Conservation (phyloP, 1,140 invertebrate species). For the Tetramorium simillimum region DNA sequence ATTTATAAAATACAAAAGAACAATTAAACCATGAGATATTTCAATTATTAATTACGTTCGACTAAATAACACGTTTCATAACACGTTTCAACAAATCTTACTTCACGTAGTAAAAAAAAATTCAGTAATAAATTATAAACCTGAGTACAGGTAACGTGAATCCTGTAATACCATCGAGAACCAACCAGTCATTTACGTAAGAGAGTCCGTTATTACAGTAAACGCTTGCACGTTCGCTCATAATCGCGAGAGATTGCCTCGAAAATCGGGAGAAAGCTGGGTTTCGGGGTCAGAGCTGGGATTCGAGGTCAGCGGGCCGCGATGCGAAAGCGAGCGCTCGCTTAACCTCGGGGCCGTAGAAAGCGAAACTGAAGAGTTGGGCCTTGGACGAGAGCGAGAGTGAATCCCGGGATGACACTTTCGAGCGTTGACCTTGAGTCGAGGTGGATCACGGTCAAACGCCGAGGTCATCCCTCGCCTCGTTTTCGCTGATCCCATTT, state of each 20-base stretch:
- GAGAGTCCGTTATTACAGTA: conserved; percentile 12
- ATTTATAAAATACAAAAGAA: neutral
- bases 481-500: conserved; percentile 44
- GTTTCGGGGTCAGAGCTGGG: conserved; percentile 55
- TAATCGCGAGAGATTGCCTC: conserved; percentile 5
- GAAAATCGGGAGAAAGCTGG: conserved; percentile 57
- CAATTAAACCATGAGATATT: neutral
- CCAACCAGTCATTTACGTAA: conserved; percentile 3
- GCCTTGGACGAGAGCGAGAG: conserved; percentile 64
- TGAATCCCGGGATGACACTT: conserved; percentile 48
- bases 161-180: neutral
- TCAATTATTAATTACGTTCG: neutral
- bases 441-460: neutral
- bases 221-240: neutral
- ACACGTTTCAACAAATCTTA: neutral
- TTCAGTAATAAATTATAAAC: neutral
- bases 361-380: conserved; percentile 62
- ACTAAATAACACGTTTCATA: neutral
- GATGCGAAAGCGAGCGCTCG: conserved; percentile 52
- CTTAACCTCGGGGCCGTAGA: conserved; percentile 45
- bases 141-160: neutral
- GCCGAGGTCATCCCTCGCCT: neutral
- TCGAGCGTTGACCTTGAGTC: conserved; percentile 26
- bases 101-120: neutral
- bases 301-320: conserved; percentile 56